These are phyloP conservation scores for Erebia aethiops DNA, from an alignment of 2,888 invertebrate species.

Conservation along the genomic window DNA sequence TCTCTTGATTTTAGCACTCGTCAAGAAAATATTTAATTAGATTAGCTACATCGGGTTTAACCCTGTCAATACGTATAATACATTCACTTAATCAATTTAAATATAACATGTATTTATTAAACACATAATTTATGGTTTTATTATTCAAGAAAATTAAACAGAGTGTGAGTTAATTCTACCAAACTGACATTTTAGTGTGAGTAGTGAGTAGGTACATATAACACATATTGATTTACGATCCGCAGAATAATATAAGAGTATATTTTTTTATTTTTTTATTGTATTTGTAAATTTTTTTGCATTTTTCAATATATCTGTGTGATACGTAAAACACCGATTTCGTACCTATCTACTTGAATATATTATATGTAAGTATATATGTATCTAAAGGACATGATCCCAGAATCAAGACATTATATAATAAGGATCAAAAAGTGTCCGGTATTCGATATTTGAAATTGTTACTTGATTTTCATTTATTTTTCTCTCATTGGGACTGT, in stretches of 20 bases:
- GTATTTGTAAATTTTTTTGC: constrained; percentile 8
- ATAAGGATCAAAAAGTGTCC: no score
- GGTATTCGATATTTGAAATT: no score
- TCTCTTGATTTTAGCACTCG: neutral
- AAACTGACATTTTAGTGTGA: constrained; percentile 10
- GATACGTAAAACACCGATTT: neutral
- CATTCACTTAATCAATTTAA: constrained; percentile 3
- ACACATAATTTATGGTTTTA: constrained; percentile 8
- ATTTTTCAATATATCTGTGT: neutral
- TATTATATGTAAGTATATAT: neutral
- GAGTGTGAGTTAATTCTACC: neutral
- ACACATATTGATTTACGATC: neutral
- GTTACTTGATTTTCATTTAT: no score
- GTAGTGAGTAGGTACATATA: no score
- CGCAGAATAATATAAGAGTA: neutral
- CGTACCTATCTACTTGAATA: constrained; percentile 15
- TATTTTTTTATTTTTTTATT: neutral
- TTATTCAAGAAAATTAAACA: constrained; percentile 10
- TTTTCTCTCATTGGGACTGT: no score
- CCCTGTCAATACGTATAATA: constrained; percentile 20
- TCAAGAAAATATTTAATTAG: neutral
- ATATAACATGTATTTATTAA: constrained; percentile 19
- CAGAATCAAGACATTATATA: neutral
- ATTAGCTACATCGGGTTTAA: constrained; percentile 19
- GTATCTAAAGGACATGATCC: constrained; percentile 6